phyloP scores from a whole-genome alignment of 2,888 invertebrate species.

The Elysia crispata region DNA sequence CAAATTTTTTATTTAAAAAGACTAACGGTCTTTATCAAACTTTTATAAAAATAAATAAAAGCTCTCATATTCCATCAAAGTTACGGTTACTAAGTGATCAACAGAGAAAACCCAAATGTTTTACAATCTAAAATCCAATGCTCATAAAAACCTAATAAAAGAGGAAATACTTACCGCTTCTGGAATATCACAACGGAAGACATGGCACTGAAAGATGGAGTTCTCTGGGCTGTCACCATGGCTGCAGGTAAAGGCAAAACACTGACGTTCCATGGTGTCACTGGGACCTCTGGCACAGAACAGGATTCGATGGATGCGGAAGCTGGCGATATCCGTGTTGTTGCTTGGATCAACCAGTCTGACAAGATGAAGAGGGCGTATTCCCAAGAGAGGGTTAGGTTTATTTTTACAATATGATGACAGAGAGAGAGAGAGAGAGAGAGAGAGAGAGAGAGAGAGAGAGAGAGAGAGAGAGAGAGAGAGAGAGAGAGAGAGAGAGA shows the following conservation, averaged over 20 bases:
- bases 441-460: too few species aligned
- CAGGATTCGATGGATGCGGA: slow-evolving; percentile 93
- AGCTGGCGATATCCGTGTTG: slow-evolving; percentile 90
- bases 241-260: slow-evolving; percentile 98
- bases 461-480: too few species aligned
- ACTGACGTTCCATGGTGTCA: slow-evolving; percentile 90
- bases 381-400: too few species aligned
- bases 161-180: slow-evolving; percentile 86
- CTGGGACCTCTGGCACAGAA: slow-evolving; percentile 93
- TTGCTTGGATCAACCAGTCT: slow-evolving; percentile 86
- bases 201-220: slow-evolving; percentile 96
- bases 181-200: slow-evolving; percentile 95
- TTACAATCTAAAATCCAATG: too few species aligned
- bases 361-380: slow-evolving; percentile 39
- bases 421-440: neutral
- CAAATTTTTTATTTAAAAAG: too few species aligned
- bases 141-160: too few species aligned
- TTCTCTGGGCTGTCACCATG: slow-evolving; percentile 93
- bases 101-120: too few species aligned
- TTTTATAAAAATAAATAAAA: too few species aligned
- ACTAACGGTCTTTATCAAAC: too few species aligned
- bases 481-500: too few species aligned
- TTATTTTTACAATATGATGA: neutral
- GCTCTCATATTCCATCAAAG: too few species aligned
- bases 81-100: too few species aligned